These are phyloP conservation scores for Cylindroiulus punctatus DNA, from an alignment of 2,888 invertebrate species.

Conservation along the genomic window DNA sequence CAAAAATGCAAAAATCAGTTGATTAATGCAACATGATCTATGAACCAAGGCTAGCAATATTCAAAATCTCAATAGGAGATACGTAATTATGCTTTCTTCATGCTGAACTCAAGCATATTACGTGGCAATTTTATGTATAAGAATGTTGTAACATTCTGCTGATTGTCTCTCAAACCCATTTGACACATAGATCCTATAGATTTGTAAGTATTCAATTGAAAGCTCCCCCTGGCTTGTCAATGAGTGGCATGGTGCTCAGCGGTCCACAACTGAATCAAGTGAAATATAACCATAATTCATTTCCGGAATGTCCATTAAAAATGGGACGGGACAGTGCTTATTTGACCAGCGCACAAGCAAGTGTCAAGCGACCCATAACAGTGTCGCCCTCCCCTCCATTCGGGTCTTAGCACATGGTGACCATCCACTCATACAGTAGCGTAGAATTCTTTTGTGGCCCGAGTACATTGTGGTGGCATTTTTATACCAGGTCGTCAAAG, in stretches of 20 bases:
- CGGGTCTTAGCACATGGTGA: neutral
- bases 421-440: neutral
- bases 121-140: too few species aligned
- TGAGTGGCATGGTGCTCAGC: constrained; percentile 34
- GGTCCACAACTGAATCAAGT: constrained; percentile 37
- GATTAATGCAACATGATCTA: too few species aligned
- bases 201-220: too few species aligned
- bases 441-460: neutral
- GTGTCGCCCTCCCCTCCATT: neutral
- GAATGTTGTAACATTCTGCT: too few species aligned
- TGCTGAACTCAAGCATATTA: too few species aligned
- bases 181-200: too few species aligned
- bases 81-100: too few species aligned
- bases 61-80: too few species aligned
- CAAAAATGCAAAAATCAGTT: too few species aligned
- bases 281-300: constrained; percentile 29
- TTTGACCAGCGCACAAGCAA: neutral
- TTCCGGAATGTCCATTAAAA: constrained; percentile 47
- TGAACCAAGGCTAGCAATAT: too few species aligned
- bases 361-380: neutral
- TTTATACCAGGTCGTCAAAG: constrained; percentile 33
- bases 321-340: neutral
- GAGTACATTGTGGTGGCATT: constrained; percentile 31
- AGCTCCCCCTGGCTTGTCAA: constrained; percentile 6
- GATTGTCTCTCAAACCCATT: too few species aligned